Conservation (phyloP, 2,888 invertebrate species). For the Tortricodes alternella region DNA sequence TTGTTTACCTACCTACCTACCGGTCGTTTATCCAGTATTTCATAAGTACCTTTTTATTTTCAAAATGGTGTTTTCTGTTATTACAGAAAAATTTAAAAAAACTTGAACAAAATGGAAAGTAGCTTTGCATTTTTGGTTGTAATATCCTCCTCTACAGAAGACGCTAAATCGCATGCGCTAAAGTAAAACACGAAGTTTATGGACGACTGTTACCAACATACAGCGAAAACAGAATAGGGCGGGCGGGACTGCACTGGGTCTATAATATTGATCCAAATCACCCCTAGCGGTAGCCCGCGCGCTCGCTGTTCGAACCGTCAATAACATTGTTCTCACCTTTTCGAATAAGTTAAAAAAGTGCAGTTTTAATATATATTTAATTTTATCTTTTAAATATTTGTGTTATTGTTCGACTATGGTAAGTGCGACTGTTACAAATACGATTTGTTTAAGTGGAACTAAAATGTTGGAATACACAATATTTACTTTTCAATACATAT, state of each 20-base stretch:
- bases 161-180: constrained; percentile 34
- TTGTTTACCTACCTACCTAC: too few relatives aligned
- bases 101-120: too few relatives aligned
- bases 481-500: too few relatives aligned
- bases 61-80: too few relatives aligned
- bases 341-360: neutral
- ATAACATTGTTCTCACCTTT: constrained; percentile 6
- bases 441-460: too few relatives aligned
- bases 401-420: constrained; percentile 9
- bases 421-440: too few relatives aligned
- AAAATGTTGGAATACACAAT: too few relatives aligned
- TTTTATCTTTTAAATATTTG: neutral
- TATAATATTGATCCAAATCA: constrained; percentile 51
- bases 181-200: constrained; percentile 38
- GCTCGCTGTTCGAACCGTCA: constrained; percentile 9
- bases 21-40: too few relatives aligned
- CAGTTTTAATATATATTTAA: constrained; percentile 5
- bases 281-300: constrained; percentile 30
- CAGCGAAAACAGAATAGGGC: constrained; percentile 40
- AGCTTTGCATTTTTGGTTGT: too few relatives aligned
- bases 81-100: too few relatives aligned
- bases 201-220: constrained; percentile 44
- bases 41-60: too few relatives aligned
- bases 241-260: constrained; percentile 36
- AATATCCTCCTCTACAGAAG: too few relatives aligned